Evolutionary conservation across 2,888 invertebrate species (phyloP), one percentile per base, ranked within the genome.

Genomic region (Glyphotaelius pellucidus): DNA sequence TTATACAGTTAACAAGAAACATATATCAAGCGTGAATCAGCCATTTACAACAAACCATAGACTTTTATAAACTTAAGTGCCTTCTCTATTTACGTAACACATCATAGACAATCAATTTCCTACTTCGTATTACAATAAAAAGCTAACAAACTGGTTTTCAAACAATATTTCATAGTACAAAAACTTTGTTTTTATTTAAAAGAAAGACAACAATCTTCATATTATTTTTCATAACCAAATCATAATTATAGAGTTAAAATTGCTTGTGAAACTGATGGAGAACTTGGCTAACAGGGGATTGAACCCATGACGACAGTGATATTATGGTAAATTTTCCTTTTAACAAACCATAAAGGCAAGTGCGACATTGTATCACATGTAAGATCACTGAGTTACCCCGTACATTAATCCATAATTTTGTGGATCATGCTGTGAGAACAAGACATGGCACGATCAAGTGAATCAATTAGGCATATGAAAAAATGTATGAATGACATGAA

Each of bases 91-190:
- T 35, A 83, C 25, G 83, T 35, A 83, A 83, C 67, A 38, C 35
- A 83, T 83, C 32, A 83, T 83, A 83, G 83, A 83, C 83, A 83
- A 83, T 83, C 32, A 83, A 35, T 38, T 35, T 9, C 35, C 25
- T 38, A 83, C 35, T 83, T 35, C 32, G 32, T 32, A 32, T n/a
- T 35, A 35, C 25, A 83, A 83, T 83, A 83, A 83, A 83, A 83
- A 32, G 83, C 83, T 2, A 31, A 19, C 3, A 35, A 83, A 83
- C 12, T 9, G 35, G 83, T 83, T 83, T 83, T 83, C 83, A 83
- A 83, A 83, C 35, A 83, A 83, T 5, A 38, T 83, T 80, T 80
- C 30, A 30, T 30, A 80, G 80, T 80, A 7, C 30, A 31, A 9
- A 30, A 19, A 52, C 19, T n/a, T 19, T 52, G 12, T 12, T 15